Evolutionary conservation across 2,113 vertebrate genomes (phyloP).

Genomic region (Ptyas mucosa): DNA sequence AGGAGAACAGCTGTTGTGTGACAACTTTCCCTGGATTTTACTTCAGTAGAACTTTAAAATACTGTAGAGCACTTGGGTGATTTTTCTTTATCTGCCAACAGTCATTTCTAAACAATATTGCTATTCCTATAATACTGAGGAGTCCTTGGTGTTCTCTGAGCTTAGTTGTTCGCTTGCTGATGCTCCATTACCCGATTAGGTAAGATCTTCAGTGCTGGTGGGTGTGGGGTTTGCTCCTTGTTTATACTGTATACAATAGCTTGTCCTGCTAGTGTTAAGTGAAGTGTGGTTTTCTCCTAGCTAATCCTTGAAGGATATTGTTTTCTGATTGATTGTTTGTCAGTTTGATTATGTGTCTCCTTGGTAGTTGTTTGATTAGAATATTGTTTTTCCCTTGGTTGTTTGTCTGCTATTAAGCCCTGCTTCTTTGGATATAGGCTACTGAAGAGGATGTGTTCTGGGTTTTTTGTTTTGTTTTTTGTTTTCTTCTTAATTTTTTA

Average conservation of each 20-base stretch:
- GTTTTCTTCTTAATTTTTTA: neutral
- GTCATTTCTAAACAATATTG: conserved; percentile 51
- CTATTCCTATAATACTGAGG: conserved; percentile 49
- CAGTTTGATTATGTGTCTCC: neutral
- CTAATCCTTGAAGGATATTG: neutral
- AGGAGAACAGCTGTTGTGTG: neutral
- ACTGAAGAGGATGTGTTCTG: neutral
- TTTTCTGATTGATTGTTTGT: neutral
- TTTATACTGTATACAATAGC: neutral
- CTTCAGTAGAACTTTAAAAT: conserved; percentile 46
- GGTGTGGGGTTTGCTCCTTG: neutral
- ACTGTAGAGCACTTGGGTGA: conserved; percentile 47
- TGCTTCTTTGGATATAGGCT: neutral
- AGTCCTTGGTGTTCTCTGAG: neutral
- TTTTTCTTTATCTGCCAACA: conserved; percentile 45
- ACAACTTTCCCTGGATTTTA: conserved; percentile 43
- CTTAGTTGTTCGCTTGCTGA: neutral
- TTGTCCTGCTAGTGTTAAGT: neutral
- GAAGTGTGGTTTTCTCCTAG: neutral
- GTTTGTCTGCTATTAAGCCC: neutral
- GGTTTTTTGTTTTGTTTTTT: neutral
- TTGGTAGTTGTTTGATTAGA: neutral
- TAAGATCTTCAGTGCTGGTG: neutral
- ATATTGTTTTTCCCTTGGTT: neutral
- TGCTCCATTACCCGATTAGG: neutral